phyloP scores from a whole-genome alignment of 37 sponge, comb jelly and placozoan genomes.

The Geodia barretti region DNA sequence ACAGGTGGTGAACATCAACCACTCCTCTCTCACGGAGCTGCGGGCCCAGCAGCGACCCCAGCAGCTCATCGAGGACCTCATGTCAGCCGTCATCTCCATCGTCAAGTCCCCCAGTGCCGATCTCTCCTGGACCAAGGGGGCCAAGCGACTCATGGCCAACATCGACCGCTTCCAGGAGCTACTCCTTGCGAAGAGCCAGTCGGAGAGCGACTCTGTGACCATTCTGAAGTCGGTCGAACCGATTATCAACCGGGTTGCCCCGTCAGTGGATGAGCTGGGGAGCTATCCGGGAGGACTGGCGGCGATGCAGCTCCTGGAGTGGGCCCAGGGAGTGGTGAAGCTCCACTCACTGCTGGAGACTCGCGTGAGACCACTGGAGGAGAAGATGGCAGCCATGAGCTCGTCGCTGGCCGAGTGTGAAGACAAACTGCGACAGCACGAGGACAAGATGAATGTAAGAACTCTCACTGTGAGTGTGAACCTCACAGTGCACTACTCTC shows the following conservation, averaged over 20 bases:
- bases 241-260: constrained; percentile 21
- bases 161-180: constrained; percentile 78
- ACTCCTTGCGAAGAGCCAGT: constrained; percentile 34
- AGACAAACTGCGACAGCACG: constrained; percentile 44
- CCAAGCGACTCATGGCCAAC: constrained; percentile 92
- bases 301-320: constrained; percentile 47
- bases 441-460: constrained; percentile 62
- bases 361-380: constrained; percentile 55
- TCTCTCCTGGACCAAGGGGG: constrained; percentile 94
- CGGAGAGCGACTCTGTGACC: constrained; percentile 48
- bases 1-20: constrained; percentile 56
- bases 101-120: constrained; percentile 87
- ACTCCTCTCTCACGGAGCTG: constrained; percentile 65
- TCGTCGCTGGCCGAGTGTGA: constrained; percentile 49
- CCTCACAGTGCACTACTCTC: background rate
- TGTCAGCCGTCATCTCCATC: constrained; percentile 81
- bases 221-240: constrained; percentile 50
- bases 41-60: constrained; percentile 66
- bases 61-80: constrained; percentile 70
- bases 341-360: constrained; percentile 49
- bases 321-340: constrained; percentile 55
- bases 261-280: constrained; percentile 14
- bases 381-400: constrained; percentile 38
- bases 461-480: background rate
- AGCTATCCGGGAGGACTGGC: constrained; percentile 29